Evolutionary conservation across 2,797 vertebrate genomes (phyloP), one percentile per base, ranked within the genome.

Genomic region (Xerus rutilus): DNA sequence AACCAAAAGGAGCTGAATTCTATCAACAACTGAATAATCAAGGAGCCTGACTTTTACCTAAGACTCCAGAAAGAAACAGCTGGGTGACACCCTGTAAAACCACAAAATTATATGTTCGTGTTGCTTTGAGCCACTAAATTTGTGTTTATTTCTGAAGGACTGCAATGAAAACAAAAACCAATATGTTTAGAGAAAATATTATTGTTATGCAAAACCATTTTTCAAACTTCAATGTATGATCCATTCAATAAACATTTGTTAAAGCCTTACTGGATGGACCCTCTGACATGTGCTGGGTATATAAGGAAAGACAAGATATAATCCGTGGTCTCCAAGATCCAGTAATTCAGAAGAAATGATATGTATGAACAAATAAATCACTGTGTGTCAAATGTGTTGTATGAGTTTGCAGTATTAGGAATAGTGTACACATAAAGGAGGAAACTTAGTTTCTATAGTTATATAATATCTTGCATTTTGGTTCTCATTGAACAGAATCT

Each of bases 291-390:
- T 35, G 43, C 21, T 28, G 7, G 4, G 30, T 6, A 64, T 65
- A 57, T 9, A 28, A 73, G 78, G 30, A 59, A 54, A 96, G 32
- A 0, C 25, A 64, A 77, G n/a, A 28, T 15, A 87, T 23, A 1
- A 70, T 59, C 15, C 30, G 6, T 86, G 5, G 10, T 35, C 11
- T 96, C 78, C 49, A 85, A 81, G 18, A 93, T 10, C 52, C 45
- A 49, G 76, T 83, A 94, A 15, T 83, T 92, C 89, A 86, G 43
- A 18, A 79, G 43, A 70, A 94, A 7, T 77, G 49, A 89, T 2
- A 52, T 7, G 77, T 43, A 59, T 89, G 52, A 82, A 67, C 35
- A 82, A 64, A 90, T 65, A 85, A 89, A 86, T 65, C 21, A 43
- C 28, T 82, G 4, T 49, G 25, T 32, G 15, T 93, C 15, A 85